Conservation (phyloP, 2,113 vertebrate species). For the Gadus chalcogrammus region DNA sequence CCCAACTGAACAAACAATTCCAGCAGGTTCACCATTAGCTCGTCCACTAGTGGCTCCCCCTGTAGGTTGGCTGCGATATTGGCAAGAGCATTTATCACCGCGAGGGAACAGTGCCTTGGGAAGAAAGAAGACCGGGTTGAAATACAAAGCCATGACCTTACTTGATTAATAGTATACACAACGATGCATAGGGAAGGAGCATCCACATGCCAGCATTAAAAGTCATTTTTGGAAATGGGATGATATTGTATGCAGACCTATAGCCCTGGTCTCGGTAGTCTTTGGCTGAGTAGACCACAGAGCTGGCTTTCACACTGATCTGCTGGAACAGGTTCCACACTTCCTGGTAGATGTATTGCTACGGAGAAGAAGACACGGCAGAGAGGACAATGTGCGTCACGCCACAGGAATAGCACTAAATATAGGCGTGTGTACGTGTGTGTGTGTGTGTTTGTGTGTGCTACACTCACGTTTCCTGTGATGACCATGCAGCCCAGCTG, state of each 20-base stretch:
- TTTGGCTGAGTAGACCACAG: constrained; percentile 92
- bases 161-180: too few species aligned
- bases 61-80: constrained; percentile 97
- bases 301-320: constrained; percentile 97
- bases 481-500: constrained; percentile 97
- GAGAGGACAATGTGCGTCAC: background rate
- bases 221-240: background rate
- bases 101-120: constrained; percentile 90
- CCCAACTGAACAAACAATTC: constrained; percentile 96
- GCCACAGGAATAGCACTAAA: background rate
- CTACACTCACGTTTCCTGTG: constrained; percentile 86
- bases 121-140: background rate
- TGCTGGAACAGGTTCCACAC: constrained; percentile 99
- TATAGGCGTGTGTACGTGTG: too few species aligned
- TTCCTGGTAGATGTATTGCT: constrained; percentile 98
- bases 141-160: background rate
- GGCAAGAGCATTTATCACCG: constrained; percentile 93
- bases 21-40: constrained; percentile 92
- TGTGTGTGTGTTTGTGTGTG: background rate
- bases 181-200: too few species aligned
- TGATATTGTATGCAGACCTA: constrained; percentile 69
- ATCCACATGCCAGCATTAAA: too few species aligned
- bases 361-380: constrained; percentile 24
- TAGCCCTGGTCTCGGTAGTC: constrained; percentile 94
- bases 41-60: constrained; percentile 89